Base-by-base conservation (phyloP, 30 jellyfish, hydroid and myxozoan genomes). In the Euphysa ruthae region DNA sequence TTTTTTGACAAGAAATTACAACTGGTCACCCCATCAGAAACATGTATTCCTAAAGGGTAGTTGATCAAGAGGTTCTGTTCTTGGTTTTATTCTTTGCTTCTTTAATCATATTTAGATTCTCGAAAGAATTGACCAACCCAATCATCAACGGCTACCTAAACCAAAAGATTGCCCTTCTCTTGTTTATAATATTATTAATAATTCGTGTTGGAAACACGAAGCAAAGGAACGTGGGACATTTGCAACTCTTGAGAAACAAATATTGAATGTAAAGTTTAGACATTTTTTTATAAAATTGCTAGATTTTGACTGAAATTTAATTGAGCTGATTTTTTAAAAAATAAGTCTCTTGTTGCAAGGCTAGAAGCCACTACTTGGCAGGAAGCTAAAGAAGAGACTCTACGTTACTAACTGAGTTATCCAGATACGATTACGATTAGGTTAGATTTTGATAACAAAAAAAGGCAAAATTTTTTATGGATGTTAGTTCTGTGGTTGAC, bases 141-240 rank as follows among this genome's bases (percentile, higher is more conserved):
- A 65, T 49, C 74, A 46, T 71, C 77, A 66, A 24, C 74, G 97
- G 15, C 93, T 85, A 1, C 82, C 73, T 28, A 19, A 86, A n/a
- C 97, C 97, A 18, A 76, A 63, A 30, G 78, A 79, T 30, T 88
- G 97, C 44, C 97, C 97, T 3, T 32, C 69, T 4, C 90, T 54
- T 12, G 74, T 88, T 15, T 88, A 88, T 71, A 58, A 49, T 42
- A 73, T 76, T 26, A 63, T 79, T 52, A 66, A 58, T 30, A 63
- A 69, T 34, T 63, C 50, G 50, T 88, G 97, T 56, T 88, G 97
- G 97, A 58, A 68, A 72, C 83, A 88, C 43, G 66, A 33, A 25
- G 76, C 93, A 1, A 93, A 74, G 35, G 82, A 88, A 33, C 73
- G 97, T 33, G 68, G 73, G 14, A 69, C 78, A 19, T 88, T 88